Conservation (phyloP, 2,888 invertebrate genomes). For the Melanotus villosus region DNA sequence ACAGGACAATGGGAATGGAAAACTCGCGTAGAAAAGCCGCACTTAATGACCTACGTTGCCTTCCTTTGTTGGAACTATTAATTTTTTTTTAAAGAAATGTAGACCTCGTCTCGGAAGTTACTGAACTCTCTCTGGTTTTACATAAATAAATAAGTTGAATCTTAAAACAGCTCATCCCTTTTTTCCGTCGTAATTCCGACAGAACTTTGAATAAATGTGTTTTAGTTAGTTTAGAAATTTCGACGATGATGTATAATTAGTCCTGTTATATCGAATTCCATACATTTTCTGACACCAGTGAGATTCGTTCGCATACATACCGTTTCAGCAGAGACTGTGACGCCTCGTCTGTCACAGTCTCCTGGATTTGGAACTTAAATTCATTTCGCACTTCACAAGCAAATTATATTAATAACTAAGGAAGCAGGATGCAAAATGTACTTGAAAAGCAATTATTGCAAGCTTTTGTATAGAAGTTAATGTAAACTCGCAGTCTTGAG, state of each 20-base stretch:
- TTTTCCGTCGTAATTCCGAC: too few species aligned
- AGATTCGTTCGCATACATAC: constrained; percentile 8
- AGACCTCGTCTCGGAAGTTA: neutral
- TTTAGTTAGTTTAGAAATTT: neutral
- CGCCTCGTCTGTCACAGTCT: constrained; percentile 16
- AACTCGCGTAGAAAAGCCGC: constrained; percentile 17
- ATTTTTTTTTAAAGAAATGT: neutral
- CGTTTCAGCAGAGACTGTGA: constrained; percentile 1
- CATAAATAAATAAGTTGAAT: too few species aligned
- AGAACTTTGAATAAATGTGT: too few species aligned
- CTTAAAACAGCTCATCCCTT: too few species aligned
- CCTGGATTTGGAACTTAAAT: constrained; percentile 22
- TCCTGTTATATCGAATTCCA: neutral
- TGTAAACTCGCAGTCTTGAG: constrained; percentile 3
- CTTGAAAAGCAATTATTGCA: constrained; percentile 24
- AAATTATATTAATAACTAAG: constrained; percentile 23
- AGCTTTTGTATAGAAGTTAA: constrained; percentile 12
- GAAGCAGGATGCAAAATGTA: constrained; percentile 5
- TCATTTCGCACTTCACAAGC: constrained; percentile 26
- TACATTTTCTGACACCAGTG: constrained; percentile 9
- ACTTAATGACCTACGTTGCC: constrained; percentile 9
- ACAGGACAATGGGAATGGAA: constrained; percentile 23
- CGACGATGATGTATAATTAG: constrained; percentile 4
- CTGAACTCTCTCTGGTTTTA: neutral
- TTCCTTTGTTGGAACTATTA: constrained; percentile 9